A percentile compares a stretch with the other conserved stretches of the same genome.
phyloP scores from a whole-genome alignment of 2,888 invertebrate genomes.

The Pteria penguin region DNA sequence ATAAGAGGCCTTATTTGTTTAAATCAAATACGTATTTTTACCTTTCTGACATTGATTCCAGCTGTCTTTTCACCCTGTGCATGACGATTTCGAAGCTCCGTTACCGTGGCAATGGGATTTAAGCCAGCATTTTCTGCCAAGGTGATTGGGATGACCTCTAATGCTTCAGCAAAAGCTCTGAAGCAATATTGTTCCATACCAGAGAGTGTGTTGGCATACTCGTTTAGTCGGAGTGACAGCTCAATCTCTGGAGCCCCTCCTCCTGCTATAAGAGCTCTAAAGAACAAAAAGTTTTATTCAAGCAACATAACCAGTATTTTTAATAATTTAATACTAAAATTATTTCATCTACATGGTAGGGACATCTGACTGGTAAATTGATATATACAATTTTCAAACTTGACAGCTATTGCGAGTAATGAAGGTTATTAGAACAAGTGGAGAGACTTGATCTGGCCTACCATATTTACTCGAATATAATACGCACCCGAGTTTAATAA shows the following conservation, averaged over 20 bases:
- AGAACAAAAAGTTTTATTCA: too few relatives aligned
- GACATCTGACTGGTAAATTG: too few relatives aligned
- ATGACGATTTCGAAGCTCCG: conserved; percentile 96
- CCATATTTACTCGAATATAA: too few relatives aligned
- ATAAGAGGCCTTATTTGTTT: too few relatives aligned
- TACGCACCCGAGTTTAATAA: too few relatives aligned
- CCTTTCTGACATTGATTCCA: conserved; percentile 95
- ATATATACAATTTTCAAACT: too few relatives aligned
- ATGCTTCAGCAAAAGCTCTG: conserved; percentile 95
- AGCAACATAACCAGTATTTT: too few relatives aligned
- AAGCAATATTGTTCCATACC: conserved; percentile 98
- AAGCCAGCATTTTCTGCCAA: conserved; percentile 95
- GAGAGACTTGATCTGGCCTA: too few relatives aligned
- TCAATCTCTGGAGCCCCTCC: conserved; percentile 99
- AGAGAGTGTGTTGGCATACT: conserved; percentile 89
- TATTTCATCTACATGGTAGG: too few relatives aligned
- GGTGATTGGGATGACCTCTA: conserved; percentile 95
- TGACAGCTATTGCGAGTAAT: too few relatives aligned
- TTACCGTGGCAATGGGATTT: conserved; percentile 96
- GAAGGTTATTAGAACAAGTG: too few relatives aligned
- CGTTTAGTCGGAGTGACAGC: conserved; percentile 90
- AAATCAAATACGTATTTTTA: conserved; percentile 53
- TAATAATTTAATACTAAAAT: too few relatives aligned
- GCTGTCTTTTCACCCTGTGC: conserved; percentile 91
- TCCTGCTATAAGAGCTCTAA: conserved; percentile 92